Conservation (phyloP, 2,888 invertebrate genomes). For the Rhingia rostrata region DNA sequence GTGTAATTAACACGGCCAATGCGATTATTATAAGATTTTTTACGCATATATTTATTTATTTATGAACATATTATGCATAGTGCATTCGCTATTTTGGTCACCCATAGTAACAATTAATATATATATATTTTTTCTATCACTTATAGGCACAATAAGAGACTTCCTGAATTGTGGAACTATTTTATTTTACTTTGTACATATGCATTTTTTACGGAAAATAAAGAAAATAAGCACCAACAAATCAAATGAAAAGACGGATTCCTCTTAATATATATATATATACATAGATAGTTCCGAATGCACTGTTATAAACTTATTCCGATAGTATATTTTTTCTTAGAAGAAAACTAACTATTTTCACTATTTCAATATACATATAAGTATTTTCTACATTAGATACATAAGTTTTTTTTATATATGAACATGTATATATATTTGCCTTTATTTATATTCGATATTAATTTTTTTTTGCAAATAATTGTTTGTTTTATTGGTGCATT, state of each 20-base stretch:
- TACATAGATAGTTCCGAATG: constrained; percentile 39
- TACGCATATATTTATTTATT: constrained; percentile 40
- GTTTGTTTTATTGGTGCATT: constrained; percentile 44
- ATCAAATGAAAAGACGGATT: constrained; percentile 26
- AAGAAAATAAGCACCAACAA: constrained; percentile 37
- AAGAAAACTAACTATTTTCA: constrained; percentile 28
- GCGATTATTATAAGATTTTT: constrained; percentile 43
- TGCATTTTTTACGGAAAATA: constrained; percentile 21
- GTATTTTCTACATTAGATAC: constrained; percentile 33
- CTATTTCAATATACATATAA: background rate
- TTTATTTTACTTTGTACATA: constrained; percentile 41
- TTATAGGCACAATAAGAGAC: constrained; percentile 67
- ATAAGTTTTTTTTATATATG: constrained; percentile 31
- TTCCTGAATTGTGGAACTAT: constrained; percentile 63
- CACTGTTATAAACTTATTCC: constrained; percentile 35
- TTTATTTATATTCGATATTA: background rate
- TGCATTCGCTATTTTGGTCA: constrained; percentile 47
- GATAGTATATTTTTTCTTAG: constrained; percentile 26
- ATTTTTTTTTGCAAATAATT: constrained; percentile 23
- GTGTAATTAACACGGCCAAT: constrained; percentile 56
- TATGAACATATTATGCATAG: constrained; percentile 52
- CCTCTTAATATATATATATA: constrained; percentile 1
- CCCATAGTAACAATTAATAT: constrained; percentile 56
- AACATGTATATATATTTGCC: constrained; percentile 1
- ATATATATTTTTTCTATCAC: constrained; percentile 53